These are phyloP conservation scores for Caenorhabditis sp. DNA, from an alignment of 2,888 invertebrate genomes.

Conservation along the genomic window DNA sequence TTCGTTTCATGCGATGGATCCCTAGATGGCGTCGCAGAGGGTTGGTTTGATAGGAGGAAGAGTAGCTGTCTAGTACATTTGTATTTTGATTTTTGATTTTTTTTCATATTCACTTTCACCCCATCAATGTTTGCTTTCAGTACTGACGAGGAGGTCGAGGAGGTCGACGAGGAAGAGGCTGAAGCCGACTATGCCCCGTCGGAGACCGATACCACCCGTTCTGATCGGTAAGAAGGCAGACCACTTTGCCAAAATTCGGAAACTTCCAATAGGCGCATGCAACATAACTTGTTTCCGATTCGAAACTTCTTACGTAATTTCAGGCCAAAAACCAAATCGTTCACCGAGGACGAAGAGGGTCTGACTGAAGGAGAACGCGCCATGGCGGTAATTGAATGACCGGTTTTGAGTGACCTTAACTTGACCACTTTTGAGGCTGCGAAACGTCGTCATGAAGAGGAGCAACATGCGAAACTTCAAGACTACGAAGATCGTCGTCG, in stretches of 20 bases:
- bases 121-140: slow-evolving; percentile 56
- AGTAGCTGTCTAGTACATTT: neutral
- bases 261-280: too few species aligned
- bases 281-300: too few species aligned
- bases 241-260: too few species aligned
- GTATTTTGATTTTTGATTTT: neutral
- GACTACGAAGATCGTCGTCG: slow-evolving; percentile 82
- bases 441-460: slow-evolving; percentile 82
- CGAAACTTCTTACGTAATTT: slow-evolving; percentile 25
- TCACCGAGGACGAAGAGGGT: slow-evolving; percentile 66
- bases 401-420: neutral
- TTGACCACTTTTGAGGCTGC: slow-evolving; percentile 71
- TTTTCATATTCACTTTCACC: too few species aligned
- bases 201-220: slow-evolving; percentile 50
- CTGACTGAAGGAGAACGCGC: slow-evolving; percentile 78
- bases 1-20: slow-evolving; percentile 66
- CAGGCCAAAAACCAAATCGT: slow-evolving; percentile 67
- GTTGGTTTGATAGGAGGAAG: slow-evolving; percentile 43
- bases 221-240: slow-evolving; percentile 40
- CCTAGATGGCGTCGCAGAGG: slow-evolving; percentile 67
- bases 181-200: slow-evolving; percentile 54
- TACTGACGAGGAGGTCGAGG: slow-evolving; percentile 73
- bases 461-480: slow-evolving; percentile 80
- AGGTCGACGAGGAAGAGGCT: slow-evolving; percentile 76
- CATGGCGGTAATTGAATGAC: slow-evolving; percentile 67